Percentiles rank a stretch among this genome's conserved stretches.
These are phyloP conservation scores for Enteromius mattozi DNA, from an alignment of 2,797 vertebrate species.

Conservation along the genomic window DNA sequence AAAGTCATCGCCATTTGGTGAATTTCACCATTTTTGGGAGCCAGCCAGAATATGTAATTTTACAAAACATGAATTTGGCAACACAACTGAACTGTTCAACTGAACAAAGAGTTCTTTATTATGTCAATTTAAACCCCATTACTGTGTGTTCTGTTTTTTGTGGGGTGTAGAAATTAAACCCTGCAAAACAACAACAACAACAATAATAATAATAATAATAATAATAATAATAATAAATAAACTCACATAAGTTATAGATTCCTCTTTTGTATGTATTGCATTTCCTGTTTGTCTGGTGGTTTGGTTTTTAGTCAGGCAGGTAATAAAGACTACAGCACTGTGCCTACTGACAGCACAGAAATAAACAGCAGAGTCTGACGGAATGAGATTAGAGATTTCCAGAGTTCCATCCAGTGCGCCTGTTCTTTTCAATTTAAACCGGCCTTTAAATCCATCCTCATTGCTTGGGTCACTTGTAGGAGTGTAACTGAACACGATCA, in stretches of 20 bases:
- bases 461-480: background rate
- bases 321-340: background rate
- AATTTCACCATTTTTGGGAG: no score
- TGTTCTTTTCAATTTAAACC: conserved; percentile 21
- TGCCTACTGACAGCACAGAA: conserved; percentile 15
- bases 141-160: no score
- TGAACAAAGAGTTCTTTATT: no score
- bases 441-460: conserved; percentile 7
- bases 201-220: no score
- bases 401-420: conserved; percentile 7
- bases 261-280: background rate
- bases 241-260: background rate
- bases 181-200: background rate
- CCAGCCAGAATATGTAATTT: no score
- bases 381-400: conserved; percentile 20
- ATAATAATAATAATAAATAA: no score
- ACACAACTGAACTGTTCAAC: no score
- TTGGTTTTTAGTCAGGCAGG: conserved; percentile 61
- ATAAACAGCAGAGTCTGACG: conserved; percentile 22
- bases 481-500: background rate
- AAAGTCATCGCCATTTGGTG: no score
- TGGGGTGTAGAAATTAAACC: background rate
- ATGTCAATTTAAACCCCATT: background rate
- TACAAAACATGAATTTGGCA: no score
- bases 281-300: background rate